Percentiles rank a stretch among this genome's conserved stretches.
phyloP scores from a whole-genome alignment of 1,140 invertebrate species.

The Scaptomyza montana region DNA sequence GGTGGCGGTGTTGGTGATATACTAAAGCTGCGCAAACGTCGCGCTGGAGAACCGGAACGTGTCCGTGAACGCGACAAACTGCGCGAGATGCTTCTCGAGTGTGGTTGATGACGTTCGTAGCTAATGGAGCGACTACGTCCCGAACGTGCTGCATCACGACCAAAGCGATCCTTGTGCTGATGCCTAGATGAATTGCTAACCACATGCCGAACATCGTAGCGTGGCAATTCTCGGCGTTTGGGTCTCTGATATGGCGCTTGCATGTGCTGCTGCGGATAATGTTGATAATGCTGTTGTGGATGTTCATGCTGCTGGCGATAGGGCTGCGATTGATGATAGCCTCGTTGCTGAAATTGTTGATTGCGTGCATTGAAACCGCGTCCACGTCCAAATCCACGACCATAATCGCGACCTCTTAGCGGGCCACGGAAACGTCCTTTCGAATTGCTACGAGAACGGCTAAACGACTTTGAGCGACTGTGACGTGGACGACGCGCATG shows the following conservation, averaged over 20 bases:
- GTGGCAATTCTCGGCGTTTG: constrained; percentile 90
- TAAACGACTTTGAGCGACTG: constrained; percentile 58
- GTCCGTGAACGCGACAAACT: constrained; percentile 55
- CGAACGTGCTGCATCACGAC: constrained; percentile 87
- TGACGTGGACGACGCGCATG: constrained; percentile 36
- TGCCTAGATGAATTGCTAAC: constrained; percentile 86
- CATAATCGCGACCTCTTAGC: constrained; percentile 40
- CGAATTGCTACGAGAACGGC: constrained; percentile 47
- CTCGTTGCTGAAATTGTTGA: constrained; percentile 52
- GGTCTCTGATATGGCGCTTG: constrained; percentile 86
- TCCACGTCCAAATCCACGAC: constrained; percentile 31
- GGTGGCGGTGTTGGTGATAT: constrained; percentile 65
- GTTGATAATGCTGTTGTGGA: constrained; percentile 25
- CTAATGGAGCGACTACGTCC: constrained; percentile 73
- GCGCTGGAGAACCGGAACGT: constrained; percentile 59
- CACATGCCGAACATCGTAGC: constrained; percentile 92
- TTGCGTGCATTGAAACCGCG: constrained; percentile 60
- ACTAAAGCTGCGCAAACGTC: constrained; percentile 73
- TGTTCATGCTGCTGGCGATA: constrained; percentile 30
- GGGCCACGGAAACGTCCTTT: constrained; percentile 26
- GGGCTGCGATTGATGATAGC: not conserved
- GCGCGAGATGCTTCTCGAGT: constrained; percentile 57
- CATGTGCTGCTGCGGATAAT: constrained; percentile 4
- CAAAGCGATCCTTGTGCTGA: constrained; percentile 90
- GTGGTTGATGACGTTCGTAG: constrained; percentile 53